Conservation (phyloP, 2,797 vertebrate genomes). For the Falco berigora region DNA sequence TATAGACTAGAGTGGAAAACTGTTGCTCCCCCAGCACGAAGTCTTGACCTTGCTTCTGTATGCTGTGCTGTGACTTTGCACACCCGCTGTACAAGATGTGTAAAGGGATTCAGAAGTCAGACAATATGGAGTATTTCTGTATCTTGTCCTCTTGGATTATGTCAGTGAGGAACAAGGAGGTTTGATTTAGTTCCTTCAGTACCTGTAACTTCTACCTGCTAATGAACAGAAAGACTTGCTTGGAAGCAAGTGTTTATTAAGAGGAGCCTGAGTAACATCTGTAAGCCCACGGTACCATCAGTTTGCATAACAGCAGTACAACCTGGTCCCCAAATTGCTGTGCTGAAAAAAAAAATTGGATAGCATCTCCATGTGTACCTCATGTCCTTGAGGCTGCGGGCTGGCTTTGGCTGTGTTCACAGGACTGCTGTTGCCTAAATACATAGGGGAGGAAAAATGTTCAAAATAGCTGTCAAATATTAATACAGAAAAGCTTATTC, state of each 20-base stretch:
- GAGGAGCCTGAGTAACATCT: neutral
- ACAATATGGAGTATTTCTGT: neutral
- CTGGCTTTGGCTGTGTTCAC: neutral
- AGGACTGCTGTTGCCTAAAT: neutral
- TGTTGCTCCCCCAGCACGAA: neutral
- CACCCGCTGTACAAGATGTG: accelerated
- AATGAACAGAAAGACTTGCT: neutral
- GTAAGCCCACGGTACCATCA: accelerated
- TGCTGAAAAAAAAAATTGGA: neutral
- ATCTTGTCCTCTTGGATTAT: neutral
- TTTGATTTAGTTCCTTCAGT: neutral
- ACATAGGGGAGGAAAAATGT: no score
- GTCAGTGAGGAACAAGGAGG: neutral
- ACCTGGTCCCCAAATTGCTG: neutral
- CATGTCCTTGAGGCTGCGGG: neutral
- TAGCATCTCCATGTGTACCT: neutral
- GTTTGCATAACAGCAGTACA: neutral
- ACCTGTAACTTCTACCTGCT: neutral
- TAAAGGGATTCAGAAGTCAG: neutral
- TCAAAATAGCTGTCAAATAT: neutral
- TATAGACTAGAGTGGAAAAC: neutral
- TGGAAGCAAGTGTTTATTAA: neutral
- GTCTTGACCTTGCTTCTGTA: neutral
- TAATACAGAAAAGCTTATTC: neutral
- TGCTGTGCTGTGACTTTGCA: neutral